Base-by-base conservation (phyloP, 1,140 invertebrate species). In the Macrosteles quadrilineatus region DNA sequence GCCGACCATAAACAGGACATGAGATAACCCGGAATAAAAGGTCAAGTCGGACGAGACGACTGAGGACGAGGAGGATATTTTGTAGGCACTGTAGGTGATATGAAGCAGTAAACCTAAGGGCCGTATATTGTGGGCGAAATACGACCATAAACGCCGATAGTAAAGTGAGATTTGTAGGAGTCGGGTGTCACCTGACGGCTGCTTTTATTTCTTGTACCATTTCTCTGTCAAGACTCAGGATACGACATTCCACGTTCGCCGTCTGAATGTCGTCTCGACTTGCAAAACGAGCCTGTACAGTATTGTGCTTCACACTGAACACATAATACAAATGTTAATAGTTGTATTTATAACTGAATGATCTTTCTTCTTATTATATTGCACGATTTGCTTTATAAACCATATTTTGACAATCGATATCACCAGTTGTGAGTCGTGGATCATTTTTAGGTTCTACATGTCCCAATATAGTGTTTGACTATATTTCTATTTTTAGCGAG, bases 141-240 rank as follows among this genome's bases (percentile, higher is more conserved):
- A 50, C 47, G 47, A 23, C 47, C 47, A 50, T 50, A 50, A 50
- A 50, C 47, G 47, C 47, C 47, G 47, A 50, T 50, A 50, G 47
- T 50, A 50, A 50, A 50, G 47, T 50, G 47, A 50, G 47, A 50
- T 50, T 50, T 50, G 47, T 50, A 19, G 47, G 47, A 50, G 47
- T 50, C 47, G 21, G 21, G 47, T 50, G 47, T 50, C 47, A 50
- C 47, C 47, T 50, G 47, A 50, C 47, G 17, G 47, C 47, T 36
- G 47, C 47, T 50, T 50, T 50, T 50, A 50, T 50, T 50, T 50
- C 47, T 50, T 50, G 47, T 50, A 50, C n/a, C 47, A 50, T 50
- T 50, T 23, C 21, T n/a, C 3, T 50, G 47, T 23, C 47, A 23
- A 6, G n/a, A 50, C 47, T 23, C 47, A 23, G 17, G n/a, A 50